Conservation (phyloP, 1,140 invertebrate genomes). For the Stenopsyche tienmushanensis region DNA sequence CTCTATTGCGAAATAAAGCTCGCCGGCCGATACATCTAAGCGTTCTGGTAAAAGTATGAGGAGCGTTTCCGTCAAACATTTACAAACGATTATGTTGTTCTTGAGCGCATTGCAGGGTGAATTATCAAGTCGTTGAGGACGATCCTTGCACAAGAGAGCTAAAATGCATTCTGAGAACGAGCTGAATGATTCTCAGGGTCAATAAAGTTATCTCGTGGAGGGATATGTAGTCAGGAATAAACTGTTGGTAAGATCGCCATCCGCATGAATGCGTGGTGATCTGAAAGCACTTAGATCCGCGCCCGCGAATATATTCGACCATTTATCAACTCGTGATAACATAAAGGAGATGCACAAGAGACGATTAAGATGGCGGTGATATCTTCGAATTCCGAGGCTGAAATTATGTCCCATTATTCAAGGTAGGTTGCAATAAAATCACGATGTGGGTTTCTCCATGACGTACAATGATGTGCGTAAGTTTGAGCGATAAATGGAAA, state of each 20-base stretch:
- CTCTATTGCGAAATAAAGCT: too few species aligned
- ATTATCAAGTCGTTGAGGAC: constrained; percentile 7
- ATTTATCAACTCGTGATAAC: constrained; percentile 30
- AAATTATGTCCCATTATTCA: constrained; percentile 37
- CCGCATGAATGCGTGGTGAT: constrained; percentile 4
- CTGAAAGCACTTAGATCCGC: constrained; percentile 7
- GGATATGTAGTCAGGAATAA: constrained; percentile 8
- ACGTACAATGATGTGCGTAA: too few species aligned
- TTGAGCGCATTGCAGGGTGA: background rate
- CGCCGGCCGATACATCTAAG: too few species aligned
- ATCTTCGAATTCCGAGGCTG: constrained; percentile 18
- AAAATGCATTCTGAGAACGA: background rate
- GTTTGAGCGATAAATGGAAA: too few species aligned
- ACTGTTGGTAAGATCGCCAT: background rate
- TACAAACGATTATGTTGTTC: background rate
- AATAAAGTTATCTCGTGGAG: constrained; percentile 10
- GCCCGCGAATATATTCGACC: constrained; percentile 3
- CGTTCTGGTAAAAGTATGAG: too few species aligned
- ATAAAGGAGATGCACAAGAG: constrained; percentile 26
- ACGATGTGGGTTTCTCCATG: too few species aligned
- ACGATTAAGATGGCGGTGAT: constrained; percentile 37
- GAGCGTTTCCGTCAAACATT: too few species aligned
- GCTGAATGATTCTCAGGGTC: constrained; percentile 11
- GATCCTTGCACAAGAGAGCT: background rate
- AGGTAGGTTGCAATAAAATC: background rate